These are phyloP conservation scores for Corythaixoides concolor DNA, from an alignment of 2,113 vertebrate genomes.

Conservation along the genomic window DNA sequence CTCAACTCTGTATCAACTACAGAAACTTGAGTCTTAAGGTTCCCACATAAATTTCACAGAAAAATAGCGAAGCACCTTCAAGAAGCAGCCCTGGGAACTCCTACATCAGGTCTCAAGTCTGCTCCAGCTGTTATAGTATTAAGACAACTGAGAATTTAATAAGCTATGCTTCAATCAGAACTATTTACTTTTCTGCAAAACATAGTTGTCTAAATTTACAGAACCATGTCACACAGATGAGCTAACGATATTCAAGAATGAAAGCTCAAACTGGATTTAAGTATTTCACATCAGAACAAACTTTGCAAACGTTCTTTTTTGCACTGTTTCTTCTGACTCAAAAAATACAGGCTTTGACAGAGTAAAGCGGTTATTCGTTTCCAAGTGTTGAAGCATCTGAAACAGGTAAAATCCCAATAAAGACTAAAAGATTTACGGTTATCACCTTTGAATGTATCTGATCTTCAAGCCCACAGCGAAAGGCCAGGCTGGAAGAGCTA, in stretches of 20 bases:
- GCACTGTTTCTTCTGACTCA: neutral
- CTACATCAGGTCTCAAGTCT: neutral
- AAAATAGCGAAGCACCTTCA: neutral
- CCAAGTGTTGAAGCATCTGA: neutral
- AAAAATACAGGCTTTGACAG: neutral
- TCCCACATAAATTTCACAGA: neutral
- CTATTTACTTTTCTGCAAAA: neutral
- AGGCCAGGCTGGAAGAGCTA: neutral
- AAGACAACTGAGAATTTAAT: neutral
- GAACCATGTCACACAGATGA: neutral
- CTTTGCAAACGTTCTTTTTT: neutral
- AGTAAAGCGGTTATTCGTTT: neutral
- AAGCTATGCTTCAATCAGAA: neutral
- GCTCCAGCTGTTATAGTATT: neutral
- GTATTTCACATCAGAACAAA: neutral
- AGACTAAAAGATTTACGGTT: neutral
- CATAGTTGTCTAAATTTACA: neutral
- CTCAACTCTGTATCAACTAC: neutral
- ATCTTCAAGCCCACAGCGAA: neutral
- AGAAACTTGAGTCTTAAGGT: neutral
- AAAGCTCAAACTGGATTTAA: neutral
- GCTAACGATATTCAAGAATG: neutral
- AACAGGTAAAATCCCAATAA: neutral
- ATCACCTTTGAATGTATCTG: neutral
- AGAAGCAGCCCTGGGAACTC: neutral